Percentiles rank a stretch among this genome's conserved stretches.
Evolutionary conservation across 2,888 invertebrate genomes (phyloP).

Genomic region (Pterostichus niger): DNA sequence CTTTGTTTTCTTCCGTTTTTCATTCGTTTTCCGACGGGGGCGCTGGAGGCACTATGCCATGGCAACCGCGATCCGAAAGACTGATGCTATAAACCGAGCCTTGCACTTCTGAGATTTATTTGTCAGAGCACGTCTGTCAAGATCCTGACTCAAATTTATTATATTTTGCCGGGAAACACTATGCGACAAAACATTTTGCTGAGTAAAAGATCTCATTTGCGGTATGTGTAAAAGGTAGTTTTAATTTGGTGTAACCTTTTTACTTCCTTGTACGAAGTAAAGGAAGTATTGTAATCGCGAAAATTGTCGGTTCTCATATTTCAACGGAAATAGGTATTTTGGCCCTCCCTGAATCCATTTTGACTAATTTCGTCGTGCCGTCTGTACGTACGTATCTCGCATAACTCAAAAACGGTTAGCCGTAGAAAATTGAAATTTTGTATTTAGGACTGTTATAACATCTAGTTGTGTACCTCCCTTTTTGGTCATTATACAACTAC

Average conservation of each 20-base stretch:
- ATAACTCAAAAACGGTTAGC: no score
- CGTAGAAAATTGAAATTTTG: no score
- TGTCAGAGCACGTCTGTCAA: conserved; percentile 61
- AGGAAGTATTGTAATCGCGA: no score
- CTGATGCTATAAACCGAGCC: conserved; percentile 54
- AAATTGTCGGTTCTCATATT: no score
- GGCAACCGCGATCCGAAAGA: conserved; percentile 51
- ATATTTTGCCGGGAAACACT: conserved; percentile 48
- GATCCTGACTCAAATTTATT: conserved; percentile 62
- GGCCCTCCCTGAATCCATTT: no score
- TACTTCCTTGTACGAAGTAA: no score
- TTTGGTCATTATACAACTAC: no score
- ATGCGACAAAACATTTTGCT: not conserved
- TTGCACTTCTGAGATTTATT: conserved; percentile 64
- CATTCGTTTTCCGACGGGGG: conserved; percentile 2
- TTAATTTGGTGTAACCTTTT: not conserved
- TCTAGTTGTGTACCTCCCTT: no score
- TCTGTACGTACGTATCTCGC: no score
- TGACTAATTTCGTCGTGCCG: no score
- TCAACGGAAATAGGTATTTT: no score
- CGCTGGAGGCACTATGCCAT: not conserved
- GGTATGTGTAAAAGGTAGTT: not conserved
- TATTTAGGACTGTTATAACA: no score
- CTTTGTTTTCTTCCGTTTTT: conserved; percentile 49
- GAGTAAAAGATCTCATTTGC: not conserved